Conservation (phyloP, 2,888 invertebrate genomes). For the Aphodius granarius region DNA sequence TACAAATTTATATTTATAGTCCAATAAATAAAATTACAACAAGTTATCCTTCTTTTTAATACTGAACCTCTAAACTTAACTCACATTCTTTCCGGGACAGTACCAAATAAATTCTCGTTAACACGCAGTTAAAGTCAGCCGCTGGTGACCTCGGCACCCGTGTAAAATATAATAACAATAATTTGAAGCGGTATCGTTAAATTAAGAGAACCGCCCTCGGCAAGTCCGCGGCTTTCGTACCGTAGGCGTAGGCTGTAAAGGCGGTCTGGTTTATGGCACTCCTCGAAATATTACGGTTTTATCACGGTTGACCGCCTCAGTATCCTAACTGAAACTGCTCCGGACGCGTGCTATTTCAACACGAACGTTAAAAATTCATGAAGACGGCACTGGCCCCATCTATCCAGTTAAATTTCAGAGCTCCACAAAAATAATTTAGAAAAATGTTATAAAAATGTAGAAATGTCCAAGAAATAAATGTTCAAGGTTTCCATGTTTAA, state of each 20-base stretch:
- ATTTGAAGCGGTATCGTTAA: constrained; percentile 43
- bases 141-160: constrained; percentile 23
- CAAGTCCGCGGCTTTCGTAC: background rate
- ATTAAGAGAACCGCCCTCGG: constrained; percentile 27
- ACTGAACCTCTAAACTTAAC: background rate
- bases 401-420: background rate
- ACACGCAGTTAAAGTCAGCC: background rate
- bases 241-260: constrained; percentile 32
- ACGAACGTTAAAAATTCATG: constrained; percentile 38
- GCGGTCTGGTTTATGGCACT: constrained; percentile 41
- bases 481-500: background rate
- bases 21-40: too few relatives aligned
- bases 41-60: background rate
- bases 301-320: constrained; percentile 35
- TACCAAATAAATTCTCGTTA: background rate
- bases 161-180: constrained; percentile 45
- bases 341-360: constrained; percentile 43
- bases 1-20: too few relatives aligned
- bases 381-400: constrained; percentile 22
- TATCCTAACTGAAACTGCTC: constrained; percentile 38
- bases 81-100: background rate
- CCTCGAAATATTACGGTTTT: constrained; percentile 36
- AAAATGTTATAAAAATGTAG: constrained; percentile 18
- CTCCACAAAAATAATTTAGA: background rate
- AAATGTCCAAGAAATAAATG: constrained; percentile 33